These are phyloP conservation scores for Pseudochaenichthys georgianus DNA, from an alignment of 2,797 vertebrate genomes.

Conservation along the genomic window DNA sequence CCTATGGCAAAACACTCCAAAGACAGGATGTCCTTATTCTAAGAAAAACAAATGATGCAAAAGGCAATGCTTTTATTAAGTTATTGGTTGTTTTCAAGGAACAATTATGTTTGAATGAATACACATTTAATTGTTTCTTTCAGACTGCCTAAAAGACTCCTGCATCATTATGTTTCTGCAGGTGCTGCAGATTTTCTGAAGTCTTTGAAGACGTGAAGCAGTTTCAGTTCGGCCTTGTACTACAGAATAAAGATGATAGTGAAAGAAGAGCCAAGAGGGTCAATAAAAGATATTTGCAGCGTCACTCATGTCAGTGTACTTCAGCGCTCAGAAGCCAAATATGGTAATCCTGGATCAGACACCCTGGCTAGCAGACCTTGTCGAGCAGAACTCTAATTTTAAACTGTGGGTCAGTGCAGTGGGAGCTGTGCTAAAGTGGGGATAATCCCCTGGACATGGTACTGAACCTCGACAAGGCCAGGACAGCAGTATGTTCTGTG, in stretches of 20 bases:
- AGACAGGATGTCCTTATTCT: neutral
- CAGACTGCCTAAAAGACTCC: neutral
- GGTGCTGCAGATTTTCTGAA: conserved; percentile 27
- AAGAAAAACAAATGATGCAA: conserved; percentile 10
- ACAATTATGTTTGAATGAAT: neutral
- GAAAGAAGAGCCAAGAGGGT: conserved; percentile 31
- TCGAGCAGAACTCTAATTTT: conserved; percentile 41
- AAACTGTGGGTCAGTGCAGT: conserved; percentile 51
- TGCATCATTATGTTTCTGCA: conserved; percentile 29
- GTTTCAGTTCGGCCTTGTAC: conserved; percentile 26
- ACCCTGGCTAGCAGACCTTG: conserved; percentile 22
- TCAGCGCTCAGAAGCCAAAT: conserved; percentile 28
- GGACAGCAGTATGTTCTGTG: conserved; percentile 29
- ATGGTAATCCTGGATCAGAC: conserved; percentile 50
- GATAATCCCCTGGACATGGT: conserved; percentile 55
- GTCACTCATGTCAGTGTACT: conserved; percentile 18
- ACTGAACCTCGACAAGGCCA: conserved; percentile 24
- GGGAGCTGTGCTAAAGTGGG: conserved; percentile 54
- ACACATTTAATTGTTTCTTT: conserved; percentile 1
- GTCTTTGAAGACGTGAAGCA: conserved; percentile 22
- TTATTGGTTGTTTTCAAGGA: neutral
- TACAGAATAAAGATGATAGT: conserved; percentile 12
- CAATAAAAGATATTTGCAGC: conserved; percentile 19
- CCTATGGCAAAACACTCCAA: conserved; percentile 25
- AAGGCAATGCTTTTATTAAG: neutral